phyloP scores from a whole-genome alignment of 2,888 invertebrate genomes.

The Emesis furor region DNA sequence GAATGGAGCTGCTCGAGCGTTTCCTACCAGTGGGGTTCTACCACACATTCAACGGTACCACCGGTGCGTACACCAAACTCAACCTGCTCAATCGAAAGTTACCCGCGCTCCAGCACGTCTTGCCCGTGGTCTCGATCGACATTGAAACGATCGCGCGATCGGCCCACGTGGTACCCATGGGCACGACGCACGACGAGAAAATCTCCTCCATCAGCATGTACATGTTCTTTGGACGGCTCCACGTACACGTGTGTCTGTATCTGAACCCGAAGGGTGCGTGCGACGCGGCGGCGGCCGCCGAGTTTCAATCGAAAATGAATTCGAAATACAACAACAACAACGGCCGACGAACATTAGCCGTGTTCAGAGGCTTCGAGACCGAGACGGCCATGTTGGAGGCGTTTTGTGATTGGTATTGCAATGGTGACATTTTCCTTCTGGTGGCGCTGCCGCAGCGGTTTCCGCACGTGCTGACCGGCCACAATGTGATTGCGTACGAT shows the following conservation, averaged over 20 bases:
- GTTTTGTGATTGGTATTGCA: constrained; percentile 21
- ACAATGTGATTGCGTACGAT: constrained; percentile 13
- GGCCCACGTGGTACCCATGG: constrained; percentile 21
- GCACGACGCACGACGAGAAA: constrained; percentile 29
- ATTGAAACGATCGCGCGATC: constrained; percentile 25
- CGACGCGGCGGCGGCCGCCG: background rate
- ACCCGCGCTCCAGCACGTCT: constrained; percentile 12
- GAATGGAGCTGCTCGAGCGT: constrained; percentile 23
- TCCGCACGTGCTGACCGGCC: constrained; percentile 25
- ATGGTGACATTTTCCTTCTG: constrained; percentile 24
- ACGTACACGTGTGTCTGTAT: constrained; percentile 29
- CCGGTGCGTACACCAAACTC: constrained; percentile 21
- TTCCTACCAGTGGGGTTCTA: constrained; percentile 21
- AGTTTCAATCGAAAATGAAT: constrained; percentile 16
- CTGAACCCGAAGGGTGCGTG: constrained; percentile 14
- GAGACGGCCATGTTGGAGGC: constrained; percentile 23
- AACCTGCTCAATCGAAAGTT: background rate
- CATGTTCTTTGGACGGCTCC: constrained; percentile 8
- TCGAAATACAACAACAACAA: constrained; percentile 19
- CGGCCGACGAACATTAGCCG: constrained; percentile 5
- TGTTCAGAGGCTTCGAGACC: constrained; percentile 32
- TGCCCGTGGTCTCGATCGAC: constrained; percentile 29
- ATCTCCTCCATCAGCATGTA: constrained; percentile 29
- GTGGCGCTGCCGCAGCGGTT: constrained; percentile 25
- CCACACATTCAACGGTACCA: constrained; percentile 18